phyloP scores from a whole-genome alignment of 2,113 vertebrate species.

The Pseudorasbora parva region DNA sequence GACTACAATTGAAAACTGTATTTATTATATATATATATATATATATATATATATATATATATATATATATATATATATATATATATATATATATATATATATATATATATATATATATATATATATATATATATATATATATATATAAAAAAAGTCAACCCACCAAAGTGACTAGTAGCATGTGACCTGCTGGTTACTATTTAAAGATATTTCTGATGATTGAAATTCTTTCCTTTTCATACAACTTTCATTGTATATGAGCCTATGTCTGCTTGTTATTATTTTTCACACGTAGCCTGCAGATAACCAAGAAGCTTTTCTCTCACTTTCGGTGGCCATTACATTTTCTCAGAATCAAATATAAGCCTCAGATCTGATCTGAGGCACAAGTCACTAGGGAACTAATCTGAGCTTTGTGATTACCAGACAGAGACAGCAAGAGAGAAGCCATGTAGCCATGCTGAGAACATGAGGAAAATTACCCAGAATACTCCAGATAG shows the following conservation, averaged over 20 bases:
- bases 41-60: too few species aligned
- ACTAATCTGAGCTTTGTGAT: slow-evolving; percentile 38
- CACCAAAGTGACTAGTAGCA: too few species aligned
- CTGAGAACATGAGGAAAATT: slow-evolving; percentile 30
- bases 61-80: too few species aligned
- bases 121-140: too few species aligned
- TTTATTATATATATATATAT: too few species aligned
- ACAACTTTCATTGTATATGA: not conserved
- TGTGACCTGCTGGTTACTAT: not conserved
- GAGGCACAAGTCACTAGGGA: slow-evolving; percentile 29
- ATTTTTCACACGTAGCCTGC: not conserved
- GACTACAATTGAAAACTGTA: too few species aligned
- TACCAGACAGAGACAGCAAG: slow-evolving; percentile 28
- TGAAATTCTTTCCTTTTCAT: not conserved
- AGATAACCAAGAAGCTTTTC: not conserved
- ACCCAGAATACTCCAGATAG: slow-evolving; percentile 8
- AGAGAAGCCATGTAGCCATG: slow-evolving; percentile 15
- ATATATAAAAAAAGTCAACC: too few species aligned
- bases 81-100: too few species aligned
- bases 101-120: too few species aligned
- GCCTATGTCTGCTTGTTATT: not conserved
- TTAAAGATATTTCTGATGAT: not conserved
- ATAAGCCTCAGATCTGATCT: slow-evolving; percentile 32
- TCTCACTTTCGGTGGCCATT: slow-evolving; percentile 20
- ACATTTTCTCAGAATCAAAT: slow-evolving; percentile 25